Percentiles rank a stretch among this genome's conserved stretches.
phyloP scores from a whole-genome alignment of 2,113 vertebrate species.

The human (Homo sapiens) region GRCh38 chr18:53564501-53565000 shows the following conservation, averaged over 20 bases:
- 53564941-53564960: too few species aligned
- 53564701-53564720: constrained; percentile 35
- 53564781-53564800: neutral
- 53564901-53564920: too few species aligned
- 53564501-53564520: neutral
- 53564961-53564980: too few species aligned
- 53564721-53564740: neutral
- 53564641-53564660: constrained; percentile 44
- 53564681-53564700: constrained; percentile 3
- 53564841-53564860: neutral
- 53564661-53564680: constrained; percentile 51
- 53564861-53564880: neutral
- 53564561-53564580: neutral
- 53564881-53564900: too few species aligned
- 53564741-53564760: neutral
- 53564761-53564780: neutral
- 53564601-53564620: constrained; percentile 42
- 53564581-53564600: neutral
- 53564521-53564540: neutral
- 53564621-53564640: constrained; percentile 35
- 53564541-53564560: neutral
- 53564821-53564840: neutral
- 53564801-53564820: neutral
- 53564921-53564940: too few species aligned
- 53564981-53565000: too few species aligned